phyloP scores from a whole-genome alignment of 2,888 invertebrate species.

The Heliothis peltigera region DNA sequence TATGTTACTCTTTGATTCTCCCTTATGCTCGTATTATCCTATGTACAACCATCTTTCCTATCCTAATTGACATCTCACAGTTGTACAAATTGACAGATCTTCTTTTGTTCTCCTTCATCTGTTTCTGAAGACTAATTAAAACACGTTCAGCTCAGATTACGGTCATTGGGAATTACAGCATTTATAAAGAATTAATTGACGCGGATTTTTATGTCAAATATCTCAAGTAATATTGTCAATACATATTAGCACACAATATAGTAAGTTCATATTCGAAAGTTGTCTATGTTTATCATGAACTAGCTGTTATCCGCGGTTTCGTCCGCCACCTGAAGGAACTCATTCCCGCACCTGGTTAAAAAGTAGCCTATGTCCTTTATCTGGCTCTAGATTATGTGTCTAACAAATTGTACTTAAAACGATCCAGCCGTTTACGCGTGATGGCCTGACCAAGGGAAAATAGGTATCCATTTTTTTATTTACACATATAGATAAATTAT shows the following conservation, averaged over 20 bases:
- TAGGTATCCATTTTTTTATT: too few relatives aligned
- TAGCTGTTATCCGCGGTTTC: too few relatives aligned
- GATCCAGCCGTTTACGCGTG: too few relatives aligned
- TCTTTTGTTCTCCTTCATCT: constrained; percentile 25
- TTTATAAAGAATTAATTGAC: constrained; percentile 37
- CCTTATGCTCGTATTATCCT: constrained; percentile 8
- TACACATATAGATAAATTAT: too few relatives aligned
- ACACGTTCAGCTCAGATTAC: constrained; percentile 30
- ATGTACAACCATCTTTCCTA: constrained; percentile 19
- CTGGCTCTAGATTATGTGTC: too few relatives aligned
- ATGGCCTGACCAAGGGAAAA: too few relatives aligned
- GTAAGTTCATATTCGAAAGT: too few relatives aligned
- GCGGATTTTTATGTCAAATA: constrained; percentile 5
- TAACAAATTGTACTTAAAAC: too few relatives aligned
- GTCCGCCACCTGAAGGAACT: too few relatives aligned
- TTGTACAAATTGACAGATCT: constrained; percentile 30
- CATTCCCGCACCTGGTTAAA: too few relatives aligned
- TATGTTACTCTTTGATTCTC: background rate
- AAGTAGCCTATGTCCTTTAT: too few relatives aligned
- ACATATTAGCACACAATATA: background rate
- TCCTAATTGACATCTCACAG: constrained; percentile 54
- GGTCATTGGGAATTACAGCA: constrained; percentile 8
- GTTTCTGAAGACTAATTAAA: constrained; percentile 35
- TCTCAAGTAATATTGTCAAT: background rate
- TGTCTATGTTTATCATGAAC: too few relatives aligned